A percentile compares a stretch with the other conserved stretches of the same genome.
Evolutionary conservation across 2,888 invertebrate genomes (phyloP).

Genomic region (Chloromyia formosa): DNA sequence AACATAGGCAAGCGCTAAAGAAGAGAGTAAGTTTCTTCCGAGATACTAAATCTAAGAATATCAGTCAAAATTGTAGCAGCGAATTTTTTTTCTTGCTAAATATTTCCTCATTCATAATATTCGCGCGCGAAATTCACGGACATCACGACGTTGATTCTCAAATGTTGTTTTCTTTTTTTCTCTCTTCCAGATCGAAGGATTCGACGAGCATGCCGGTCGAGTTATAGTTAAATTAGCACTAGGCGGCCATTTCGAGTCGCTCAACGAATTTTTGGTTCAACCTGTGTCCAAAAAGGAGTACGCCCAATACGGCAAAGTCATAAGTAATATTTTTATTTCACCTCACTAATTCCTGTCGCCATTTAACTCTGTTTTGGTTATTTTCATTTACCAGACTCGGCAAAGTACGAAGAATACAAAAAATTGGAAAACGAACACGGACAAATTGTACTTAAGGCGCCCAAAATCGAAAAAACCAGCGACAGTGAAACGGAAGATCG

Average conservation of each 20-base stretch:
- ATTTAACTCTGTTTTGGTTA: background rate
- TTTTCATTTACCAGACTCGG: constrained; percentile 67
- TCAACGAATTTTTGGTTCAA: constrained; percentile 81
- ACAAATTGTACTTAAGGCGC: constrained; percentile 55
- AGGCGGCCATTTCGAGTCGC: constrained; percentile 72
- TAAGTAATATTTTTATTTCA: constrained; percentile 71
- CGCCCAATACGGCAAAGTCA: constrained; percentile 81
- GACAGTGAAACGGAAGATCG: constrained; percentile 22
- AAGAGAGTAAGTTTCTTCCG: no score
- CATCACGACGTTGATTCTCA: no score
- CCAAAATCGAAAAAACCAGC: constrained; percentile 10
- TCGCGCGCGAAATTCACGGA: no score
- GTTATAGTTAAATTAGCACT: constrained; percentile 79
- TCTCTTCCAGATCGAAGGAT: constrained; percentile 72
- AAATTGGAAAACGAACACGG: constrained; percentile 62
- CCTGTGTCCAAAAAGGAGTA: constrained; percentile 84
- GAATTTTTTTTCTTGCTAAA: no score
- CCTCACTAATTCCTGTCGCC: background rate
- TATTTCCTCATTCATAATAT: no score
- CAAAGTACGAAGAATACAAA: constrained; percentile 77
- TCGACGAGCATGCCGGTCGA: constrained; percentile 84
- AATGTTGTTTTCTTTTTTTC: constrained; percentile 51
- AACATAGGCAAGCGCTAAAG: no score
- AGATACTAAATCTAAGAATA: no score
- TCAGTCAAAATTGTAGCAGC: no score